Conservation (phyloP, 2,888 invertebrate species). For the Calliopum simillimum region DNA sequence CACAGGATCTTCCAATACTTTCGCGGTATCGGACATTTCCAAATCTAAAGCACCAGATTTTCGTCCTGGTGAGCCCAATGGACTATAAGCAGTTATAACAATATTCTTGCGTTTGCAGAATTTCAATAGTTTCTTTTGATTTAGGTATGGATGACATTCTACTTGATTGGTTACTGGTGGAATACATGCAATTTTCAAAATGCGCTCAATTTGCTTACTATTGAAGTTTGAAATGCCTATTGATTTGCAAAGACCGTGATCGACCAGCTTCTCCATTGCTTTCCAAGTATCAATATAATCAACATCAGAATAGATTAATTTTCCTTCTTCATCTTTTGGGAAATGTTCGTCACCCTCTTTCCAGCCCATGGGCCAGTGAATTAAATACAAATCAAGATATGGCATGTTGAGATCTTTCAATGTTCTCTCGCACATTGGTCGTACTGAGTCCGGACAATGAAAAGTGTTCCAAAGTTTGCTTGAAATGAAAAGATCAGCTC, state of each 20-base stretch:
- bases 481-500: conserved; percentile 77
- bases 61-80: conserved; percentile 84
- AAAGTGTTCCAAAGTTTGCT: conserved; percentile 92
- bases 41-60: conserved; percentile 82
- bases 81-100: conserved; percentile 83
- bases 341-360: conserved; percentile 78
- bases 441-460: conserved; percentile 83
- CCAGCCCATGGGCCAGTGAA: conserved; percentile 92
- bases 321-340: conserved; percentile 73
- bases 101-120: conserved; percentile 77
- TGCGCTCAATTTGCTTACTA: conserved; percentile 75
- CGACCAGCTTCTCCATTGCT: conserved; percentile 78
- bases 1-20: conserved; percentile 78
- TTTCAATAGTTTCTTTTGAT: conserved; percentile 76
- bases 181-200: conserved; percentile 73
- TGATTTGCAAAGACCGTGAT: conserved; percentile 75
- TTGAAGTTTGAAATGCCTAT: conserved; percentile 85
- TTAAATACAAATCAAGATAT: conserved; percentile 88
- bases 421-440: conserved; percentile 75
- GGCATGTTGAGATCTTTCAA: conserved; percentile 78
- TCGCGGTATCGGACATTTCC: conserved; percentile 77
- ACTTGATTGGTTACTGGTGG: conserved; percentile 76
- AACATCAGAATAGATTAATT: conserved; percentile 73
- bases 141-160: conserved; percentile 85
- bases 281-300: conserved; percentile 82